phyloP scores from a whole-genome alignment of 2,888 invertebrate species.

The Archaeoteleia sp. region DNA sequence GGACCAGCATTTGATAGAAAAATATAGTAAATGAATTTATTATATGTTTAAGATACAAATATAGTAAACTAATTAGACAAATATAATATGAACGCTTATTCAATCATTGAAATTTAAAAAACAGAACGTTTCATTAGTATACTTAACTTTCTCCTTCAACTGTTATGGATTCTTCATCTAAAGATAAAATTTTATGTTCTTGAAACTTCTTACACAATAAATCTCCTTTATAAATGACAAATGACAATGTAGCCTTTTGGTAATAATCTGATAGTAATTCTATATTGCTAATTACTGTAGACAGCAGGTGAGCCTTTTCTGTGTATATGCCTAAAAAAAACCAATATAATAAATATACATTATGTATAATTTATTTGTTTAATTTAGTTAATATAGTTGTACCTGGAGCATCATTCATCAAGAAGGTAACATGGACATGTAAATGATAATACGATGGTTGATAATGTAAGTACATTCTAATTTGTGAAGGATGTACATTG shows the following conservation, averaged over 20 bases:
- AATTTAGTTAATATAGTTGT: slow-evolving; percentile 32
- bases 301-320: slow-evolving; percentile 90
- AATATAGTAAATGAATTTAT: too few relatives aligned
- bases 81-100: too few relatives aligned
- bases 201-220: slow-evolving; percentile 82
- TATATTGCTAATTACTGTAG: slow-evolving; percentile 93
- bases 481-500: slow-evolving; percentile 80
- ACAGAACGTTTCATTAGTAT: too few relatives aligned
- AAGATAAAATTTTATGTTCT: slow-evolving; percentile 76
- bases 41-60: too few relatives aligned
- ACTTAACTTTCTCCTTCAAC: too few relatives aligned
- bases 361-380: slow-evolving; percentile 8
- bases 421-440: slow-evolving; percentile 92
- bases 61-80: too few relatives aligned
- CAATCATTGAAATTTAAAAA: too few relatives aligned
- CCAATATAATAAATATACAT: slow-evolving; percentile 20
- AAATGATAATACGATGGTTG: slow-evolving; percentile 98
- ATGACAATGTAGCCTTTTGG: slow-evolving; percentile 86
- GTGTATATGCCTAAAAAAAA: slow-evolving; percentile 81
- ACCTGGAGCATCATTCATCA: slow-evolving; percentile 87
- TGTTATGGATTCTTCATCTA: slow-evolving; percentile 35
- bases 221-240: slow-evolving; percentile 86
- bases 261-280: slow-evolving; percentile 90
- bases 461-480: slow-evolving; percentile 94
- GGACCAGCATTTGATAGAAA: too few relatives aligned